A percentile compares a stretch with the other conserved stretches of the same genome.
These are phyloP conservation scores for Scrobipalpa costella DNA, from an alignment of 2,888 invertebrate genomes.

Conservation along the genomic window DNA sequence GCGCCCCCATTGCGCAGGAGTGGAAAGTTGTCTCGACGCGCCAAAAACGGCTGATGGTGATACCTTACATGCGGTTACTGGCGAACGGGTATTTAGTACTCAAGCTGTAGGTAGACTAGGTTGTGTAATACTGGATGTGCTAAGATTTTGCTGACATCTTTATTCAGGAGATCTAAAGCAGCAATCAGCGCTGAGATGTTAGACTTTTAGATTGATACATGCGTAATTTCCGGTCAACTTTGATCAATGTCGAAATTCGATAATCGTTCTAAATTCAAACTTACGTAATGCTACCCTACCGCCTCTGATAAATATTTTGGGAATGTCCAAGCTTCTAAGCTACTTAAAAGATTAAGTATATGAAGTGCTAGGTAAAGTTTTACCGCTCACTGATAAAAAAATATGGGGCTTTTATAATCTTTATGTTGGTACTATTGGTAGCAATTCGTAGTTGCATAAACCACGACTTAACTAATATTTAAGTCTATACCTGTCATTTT, in stretches of 20 bases:
- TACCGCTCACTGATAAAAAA: background rate
- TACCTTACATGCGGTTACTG: conserved; percentile 43
- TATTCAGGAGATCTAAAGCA: background rate
- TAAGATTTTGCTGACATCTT: conserved; percentile 8
- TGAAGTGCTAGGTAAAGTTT: background rate
- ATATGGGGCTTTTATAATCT: too few species aligned
- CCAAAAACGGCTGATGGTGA: conserved; percentile 53
- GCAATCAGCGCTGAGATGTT: too few species aligned
- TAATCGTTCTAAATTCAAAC: too few species aligned
- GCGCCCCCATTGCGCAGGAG: conserved; percentile 52
- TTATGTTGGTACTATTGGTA: too few species aligned
- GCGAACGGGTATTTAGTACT: conserved; percentile 27
- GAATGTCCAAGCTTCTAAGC: background rate
- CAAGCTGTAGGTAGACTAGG: background rate
- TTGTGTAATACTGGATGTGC: conserved; percentile 19
- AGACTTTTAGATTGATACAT: too few species aligned
- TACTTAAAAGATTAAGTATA: background rate
- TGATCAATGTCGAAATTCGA: too few species aligned
- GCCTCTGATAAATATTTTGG: background rate
- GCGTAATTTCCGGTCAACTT: too few species aligned
- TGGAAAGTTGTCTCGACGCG: conserved; percentile 58
- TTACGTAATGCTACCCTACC: background rate
- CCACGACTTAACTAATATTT: too few species aligned
- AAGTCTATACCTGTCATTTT: too few species aligned
- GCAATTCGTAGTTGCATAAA: too few species aligned